Conservation (phyloP, 2,113 vertebrate genomes). For the Eulacestoma nigropectus region DNA sequence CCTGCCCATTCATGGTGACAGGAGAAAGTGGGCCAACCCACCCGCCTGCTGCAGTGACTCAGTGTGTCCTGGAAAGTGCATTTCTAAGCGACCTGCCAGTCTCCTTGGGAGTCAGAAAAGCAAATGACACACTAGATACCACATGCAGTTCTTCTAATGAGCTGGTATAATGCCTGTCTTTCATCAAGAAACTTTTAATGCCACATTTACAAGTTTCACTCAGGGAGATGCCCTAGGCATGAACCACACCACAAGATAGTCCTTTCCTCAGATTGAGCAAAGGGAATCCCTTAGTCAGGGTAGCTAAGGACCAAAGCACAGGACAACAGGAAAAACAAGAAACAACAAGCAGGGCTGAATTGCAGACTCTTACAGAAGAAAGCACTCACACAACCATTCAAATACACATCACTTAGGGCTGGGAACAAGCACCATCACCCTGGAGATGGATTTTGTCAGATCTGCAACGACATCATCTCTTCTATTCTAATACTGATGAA, state of each 20-base stretch:
- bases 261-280: not conserved
- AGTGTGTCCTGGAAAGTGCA: not conserved
- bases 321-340: not conserved
- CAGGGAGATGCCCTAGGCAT: not conserved
- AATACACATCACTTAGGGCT: not conserved
- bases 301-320: not conserved
- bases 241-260: not conserved
- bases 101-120: not conserved
- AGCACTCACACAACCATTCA: not conserved
- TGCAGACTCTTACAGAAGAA: not conserved
- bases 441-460: not conserved
- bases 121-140: not conserved
- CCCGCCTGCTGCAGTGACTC: not conserved
- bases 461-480: not conserved
- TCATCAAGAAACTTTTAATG: not conserved
- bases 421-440: not conserved
- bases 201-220: not conserved
- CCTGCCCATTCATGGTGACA: not conserved
- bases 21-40: not conserved
- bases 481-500: not conserved
- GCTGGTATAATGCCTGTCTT: not conserved
- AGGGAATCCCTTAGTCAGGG: not conserved
- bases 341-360: not conserved
- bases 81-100: not conserved
- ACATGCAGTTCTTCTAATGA: not conserved